phyloP scores from a whole-genome alignment of 1,140 invertebrate genomes.

The Drosophila chauvacae region DNA sequence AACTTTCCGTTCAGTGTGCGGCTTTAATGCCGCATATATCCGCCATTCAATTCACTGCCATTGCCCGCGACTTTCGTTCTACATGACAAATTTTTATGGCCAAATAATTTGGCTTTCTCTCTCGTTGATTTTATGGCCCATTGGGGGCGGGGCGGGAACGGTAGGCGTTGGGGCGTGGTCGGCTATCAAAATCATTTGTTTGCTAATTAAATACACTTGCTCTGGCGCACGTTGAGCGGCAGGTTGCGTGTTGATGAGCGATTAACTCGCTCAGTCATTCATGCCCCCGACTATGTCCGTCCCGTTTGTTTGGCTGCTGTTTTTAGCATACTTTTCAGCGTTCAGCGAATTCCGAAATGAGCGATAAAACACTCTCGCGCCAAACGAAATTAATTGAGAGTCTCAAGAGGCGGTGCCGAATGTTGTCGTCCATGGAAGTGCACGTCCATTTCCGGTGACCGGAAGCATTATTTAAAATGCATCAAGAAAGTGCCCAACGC shows the following conservation, averaged over 20 bases:
- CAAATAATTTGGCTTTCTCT: conserved; percentile 68
- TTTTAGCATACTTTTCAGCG: conserved; percentile 30
- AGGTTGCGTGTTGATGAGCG: conserved; percentile 53
- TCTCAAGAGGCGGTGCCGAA: conserved; percentile 3
- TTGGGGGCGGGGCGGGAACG: neutral
- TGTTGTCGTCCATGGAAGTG: neutral
- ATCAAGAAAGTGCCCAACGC: neutral
- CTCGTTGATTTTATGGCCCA: conserved; percentile 54
- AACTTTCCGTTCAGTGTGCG: conserved; percentile 11
- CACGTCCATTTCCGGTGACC: conserved; percentile 12
- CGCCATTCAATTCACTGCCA: conserved; percentile 29
- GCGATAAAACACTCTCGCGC: conserved; percentile 14
- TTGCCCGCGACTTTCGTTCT: conserved; percentile 47
- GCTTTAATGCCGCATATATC: conserved; percentile 29
- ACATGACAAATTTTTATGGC: conserved; percentile 72
- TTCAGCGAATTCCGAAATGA: conserved; percentile 2
- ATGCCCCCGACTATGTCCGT: neutral
- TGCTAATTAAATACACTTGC: conserved; percentile 74
- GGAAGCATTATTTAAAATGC: conserved; percentile 38
- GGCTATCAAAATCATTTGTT: conserved; percentile 67
- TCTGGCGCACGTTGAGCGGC: conserved; percentile 18
- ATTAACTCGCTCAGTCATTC: conserved; percentile 57
- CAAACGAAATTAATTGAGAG: conserved; percentile 42
- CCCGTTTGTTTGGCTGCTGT: conserved; percentile 4
- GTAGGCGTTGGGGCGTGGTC: conserved; percentile 19